phyloP scores from a whole-genome alignment of 1,140 invertebrate genomes.

The Cherax quadricarinatus region DNA sequence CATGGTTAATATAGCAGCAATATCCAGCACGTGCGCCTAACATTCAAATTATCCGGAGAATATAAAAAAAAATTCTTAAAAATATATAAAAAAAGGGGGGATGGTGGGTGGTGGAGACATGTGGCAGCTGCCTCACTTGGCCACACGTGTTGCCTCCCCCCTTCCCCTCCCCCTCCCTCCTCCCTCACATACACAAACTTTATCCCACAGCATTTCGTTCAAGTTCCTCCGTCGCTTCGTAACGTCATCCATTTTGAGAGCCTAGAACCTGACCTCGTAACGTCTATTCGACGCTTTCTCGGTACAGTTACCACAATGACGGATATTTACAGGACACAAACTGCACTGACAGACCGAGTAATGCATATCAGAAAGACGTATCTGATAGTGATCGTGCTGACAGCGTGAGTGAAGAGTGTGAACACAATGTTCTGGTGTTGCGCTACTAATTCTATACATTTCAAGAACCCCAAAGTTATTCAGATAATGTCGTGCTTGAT shows the following conservation, averaged over 20 bases:
- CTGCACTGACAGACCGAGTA: too few species aligned
- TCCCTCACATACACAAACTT: not conserved
- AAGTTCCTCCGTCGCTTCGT: not conserved
- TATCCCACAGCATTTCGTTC: slow-evolving; percentile 1
- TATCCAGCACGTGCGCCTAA: slow-evolving; percentile 32
- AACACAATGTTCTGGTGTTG: not conserved
- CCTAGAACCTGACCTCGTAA: too few species aligned
- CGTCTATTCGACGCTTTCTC: too few species aligned
- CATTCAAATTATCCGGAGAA: slow-evolving; percentile 36
- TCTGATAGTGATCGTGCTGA: too few species aligned
- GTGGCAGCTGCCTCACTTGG: slow-evolving; percentile 29
- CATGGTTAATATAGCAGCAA: slow-evolving; percentile 20
- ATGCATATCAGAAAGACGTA: too few species aligned
- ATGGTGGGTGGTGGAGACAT: slow-evolving; percentile 5
- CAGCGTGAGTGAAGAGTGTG: not conserved
- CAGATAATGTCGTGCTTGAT: slow-evolving; percentile 34
- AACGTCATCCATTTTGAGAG: not conserved
- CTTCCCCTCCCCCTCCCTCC: too few species aligned
- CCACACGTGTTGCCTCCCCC: slow-evolving; percentile 41
- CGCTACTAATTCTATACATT: slow-evolving; percentile 10
- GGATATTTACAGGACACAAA: too few species aligned
- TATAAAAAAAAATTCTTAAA: slow-evolving; percentile 1
- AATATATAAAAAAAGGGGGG: not conserved
- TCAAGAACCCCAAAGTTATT: slow-evolving; percentile 32
- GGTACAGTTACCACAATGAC: too few species aligned